phyloP scores from a whole-genome alignment of 2,113 vertebrate genomes.

The Engraulis encrasicolus region DNA sequence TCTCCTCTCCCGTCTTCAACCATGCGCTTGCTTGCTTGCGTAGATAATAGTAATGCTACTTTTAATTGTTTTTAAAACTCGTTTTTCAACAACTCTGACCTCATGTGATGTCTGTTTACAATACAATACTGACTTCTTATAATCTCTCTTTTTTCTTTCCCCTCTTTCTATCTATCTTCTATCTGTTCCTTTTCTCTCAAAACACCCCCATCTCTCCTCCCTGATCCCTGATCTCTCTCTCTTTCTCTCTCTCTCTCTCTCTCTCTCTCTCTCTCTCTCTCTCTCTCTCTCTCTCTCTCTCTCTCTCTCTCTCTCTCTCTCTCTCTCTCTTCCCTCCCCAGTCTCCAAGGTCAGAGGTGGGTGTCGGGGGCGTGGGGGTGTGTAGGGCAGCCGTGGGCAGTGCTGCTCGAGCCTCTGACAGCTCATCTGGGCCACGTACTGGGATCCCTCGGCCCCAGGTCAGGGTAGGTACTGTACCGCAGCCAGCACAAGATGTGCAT shows the following conservation, averaged over 20 bases:
- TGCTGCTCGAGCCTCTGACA: conserved; percentile 42
- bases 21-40: not conserved
- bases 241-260: conserved; percentile 10
- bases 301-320: not conserved
- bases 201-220: not conserved
- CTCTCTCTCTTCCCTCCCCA: conserved; percentile 20
- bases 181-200: not conserved
- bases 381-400: conserved; percentile 38
- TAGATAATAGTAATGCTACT: not conserved
- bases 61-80: not conserved
- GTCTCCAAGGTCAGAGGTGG: conserved; percentile 53
- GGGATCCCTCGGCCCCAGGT: conserved; percentile 55
- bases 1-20: too few species aligned
- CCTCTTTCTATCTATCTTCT: conserved; percentile 19
- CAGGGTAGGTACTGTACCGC: conserved; percentile 58
- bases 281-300: not conserved
- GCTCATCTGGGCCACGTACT: conserved; percentile 47
- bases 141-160: not conserved
- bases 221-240: too few species aligned
- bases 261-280: conserved; percentile 25
- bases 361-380: conserved; percentile 31
- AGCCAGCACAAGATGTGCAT: not conserved
- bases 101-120: not conserved
- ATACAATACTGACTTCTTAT: too few species aligned
- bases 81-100: too few species aligned